Evolutionary conservation across 2,888 invertebrate genomes (phyloP).

Genomic region (Acronicta leporina): DNA sequence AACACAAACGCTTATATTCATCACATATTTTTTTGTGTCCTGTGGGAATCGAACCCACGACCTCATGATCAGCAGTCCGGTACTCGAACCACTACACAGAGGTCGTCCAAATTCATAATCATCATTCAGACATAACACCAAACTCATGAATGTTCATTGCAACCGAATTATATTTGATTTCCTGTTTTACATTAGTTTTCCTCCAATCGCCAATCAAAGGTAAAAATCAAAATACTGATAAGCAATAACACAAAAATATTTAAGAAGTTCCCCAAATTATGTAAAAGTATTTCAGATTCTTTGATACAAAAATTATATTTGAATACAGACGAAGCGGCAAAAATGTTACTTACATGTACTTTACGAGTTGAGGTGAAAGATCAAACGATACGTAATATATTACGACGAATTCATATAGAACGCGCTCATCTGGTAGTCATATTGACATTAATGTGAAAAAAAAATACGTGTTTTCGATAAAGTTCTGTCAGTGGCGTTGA

Average conservation of each 20-base stretch:
- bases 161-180: too few relatives aligned
- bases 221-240: neutral
- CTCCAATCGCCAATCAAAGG: too few relatives aligned
- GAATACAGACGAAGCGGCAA: slow-evolving; percentile 57
- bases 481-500: slow-evolving; percentile 24
- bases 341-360: slow-evolving; percentile 55
- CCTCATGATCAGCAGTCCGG: too few relatives aligned
- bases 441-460: slow-evolving; percentile 58
- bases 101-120: too few relatives aligned
- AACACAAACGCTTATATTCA: too few relatives aligned
- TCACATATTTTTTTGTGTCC: too few relatives aligned
- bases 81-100: too few relatives aligned
- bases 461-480: slow-evolving; percentile 51
- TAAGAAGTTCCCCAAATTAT: slow-evolving; percentile 7
- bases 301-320: slow-evolving; percentile 57
- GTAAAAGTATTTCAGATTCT: slow-evolving; percentile 19
- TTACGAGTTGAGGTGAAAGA: slow-evolving; percentile 62
- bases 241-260: neutral
- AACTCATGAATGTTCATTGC: too few relatives aligned
- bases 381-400: slow-evolving; percentile 63
- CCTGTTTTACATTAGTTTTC: too few relatives aligned
- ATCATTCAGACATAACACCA: too few relatives aligned
- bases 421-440: slow-evolving; percentile 59
- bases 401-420: slow-evolving; percentile 63
- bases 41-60: too few relatives aligned